Percentiles rank a stretch among this genome's conserved stretches.
phyloP scores from a whole-genome alignment of 2,888 invertebrate genomes.

The Spilosoma lubricipeda region DNA sequence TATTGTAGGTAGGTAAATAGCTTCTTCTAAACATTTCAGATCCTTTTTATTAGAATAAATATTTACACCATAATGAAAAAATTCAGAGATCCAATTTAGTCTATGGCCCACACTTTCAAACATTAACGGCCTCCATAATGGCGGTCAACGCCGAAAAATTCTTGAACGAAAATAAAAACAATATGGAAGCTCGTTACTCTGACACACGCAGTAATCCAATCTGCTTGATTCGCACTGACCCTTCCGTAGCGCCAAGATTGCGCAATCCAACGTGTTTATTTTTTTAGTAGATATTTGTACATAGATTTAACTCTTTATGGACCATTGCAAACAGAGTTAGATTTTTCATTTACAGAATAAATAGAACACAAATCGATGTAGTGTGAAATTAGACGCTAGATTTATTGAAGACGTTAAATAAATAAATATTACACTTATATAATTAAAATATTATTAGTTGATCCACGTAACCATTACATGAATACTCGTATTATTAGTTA shows the following conservation, averaged over 20 bases:
- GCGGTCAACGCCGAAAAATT: conserved; percentile 41
- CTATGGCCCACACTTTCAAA: conserved; percentile 19
- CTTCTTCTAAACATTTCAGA: background rate
- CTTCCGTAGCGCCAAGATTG: conserved; percentile 43
- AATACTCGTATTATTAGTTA: too few species aligned
- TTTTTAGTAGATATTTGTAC: conserved; percentile 35
- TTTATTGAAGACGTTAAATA: too few species aligned
- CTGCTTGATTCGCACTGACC: conserved; percentile 64
- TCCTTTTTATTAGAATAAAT: background rate
- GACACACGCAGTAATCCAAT: conserved; percentile 66
- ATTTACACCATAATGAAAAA: background rate
- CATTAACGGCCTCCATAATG: conserved; percentile 40
- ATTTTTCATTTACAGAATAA: conserved; percentile 6
- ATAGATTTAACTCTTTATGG: conserved; percentile 11
- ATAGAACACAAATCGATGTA: conserved; percentile 3
- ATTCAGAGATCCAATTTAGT: background rate
- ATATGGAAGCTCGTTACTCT: conserved; percentile 64
- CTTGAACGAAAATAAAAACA: conserved; percentile 62
- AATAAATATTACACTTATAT: too few species aligned
- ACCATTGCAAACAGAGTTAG: conserved; percentile 29
- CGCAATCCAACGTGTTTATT: conserved; percentile 51
- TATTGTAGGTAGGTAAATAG: background rate
- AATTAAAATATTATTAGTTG: too few species aligned
- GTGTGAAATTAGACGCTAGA: background rate
- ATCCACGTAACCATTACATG: too few species aligned